phyloP scores from a whole-genome alignment of 2,888 invertebrate species.

The Serripes groenlandicus region DNA sequence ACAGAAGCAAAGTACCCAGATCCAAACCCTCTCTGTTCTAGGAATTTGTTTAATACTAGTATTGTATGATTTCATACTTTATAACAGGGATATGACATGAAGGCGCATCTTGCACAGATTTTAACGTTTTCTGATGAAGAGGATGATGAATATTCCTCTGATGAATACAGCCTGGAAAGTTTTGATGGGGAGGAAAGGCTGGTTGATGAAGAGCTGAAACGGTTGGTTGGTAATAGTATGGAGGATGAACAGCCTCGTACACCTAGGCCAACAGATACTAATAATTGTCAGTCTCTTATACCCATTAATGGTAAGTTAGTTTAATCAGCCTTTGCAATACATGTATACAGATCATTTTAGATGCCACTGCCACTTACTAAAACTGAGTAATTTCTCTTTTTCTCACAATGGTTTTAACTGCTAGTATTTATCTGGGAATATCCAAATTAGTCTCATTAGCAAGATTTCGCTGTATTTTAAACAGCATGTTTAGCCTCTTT shows the following conservation, averaged over 20 bases:
- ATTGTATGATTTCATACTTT: background rate
- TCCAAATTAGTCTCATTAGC: too few relatives aligned
- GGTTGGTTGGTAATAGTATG: conserved; percentile 31
- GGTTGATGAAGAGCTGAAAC: conserved; percentile 61
- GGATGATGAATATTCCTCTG: conserved; percentile 39
- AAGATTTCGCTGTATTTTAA: too few relatives aligned
- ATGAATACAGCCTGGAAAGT: conserved; percentile 62
- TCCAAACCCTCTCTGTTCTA: too few relatives aligned
- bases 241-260: conserved; percentile 46
- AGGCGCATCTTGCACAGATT: conserved; percentile 61
- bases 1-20: too few relatives aligned
- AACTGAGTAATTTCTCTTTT: too few relatives aligned
- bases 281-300: conserved; percentile 46
- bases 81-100: conserved; percentile 62
- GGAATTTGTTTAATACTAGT: background rate
- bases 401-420: too few relatives aligned
- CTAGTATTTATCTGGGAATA: too few relatives aligned
- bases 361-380: too few relatives aligned
- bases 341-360: too few relatives aligned
- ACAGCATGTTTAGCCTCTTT: too few relatives aligned
- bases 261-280: conserved; percentile 51
- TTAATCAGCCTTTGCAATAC: too few relatives aligned
- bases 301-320: conserved; percentile 53
- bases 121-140: conserved; percentile 60
- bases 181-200: conserved; percentile 51